phyloP scores from a whole-genome alignment of 2,113 vertebrate genomes.

The Anarhynchus alexandrinus region DNA sequence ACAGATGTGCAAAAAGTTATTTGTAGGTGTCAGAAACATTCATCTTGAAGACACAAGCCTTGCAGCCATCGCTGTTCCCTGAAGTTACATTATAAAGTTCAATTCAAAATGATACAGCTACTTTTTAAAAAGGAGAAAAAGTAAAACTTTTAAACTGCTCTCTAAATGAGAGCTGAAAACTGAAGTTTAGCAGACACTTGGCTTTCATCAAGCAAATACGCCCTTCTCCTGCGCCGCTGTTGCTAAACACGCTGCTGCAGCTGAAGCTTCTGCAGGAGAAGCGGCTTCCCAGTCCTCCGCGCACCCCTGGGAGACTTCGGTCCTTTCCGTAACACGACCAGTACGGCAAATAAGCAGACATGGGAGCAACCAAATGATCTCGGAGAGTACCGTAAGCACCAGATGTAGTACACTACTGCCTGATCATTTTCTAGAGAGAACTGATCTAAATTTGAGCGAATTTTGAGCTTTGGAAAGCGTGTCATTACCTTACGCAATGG shows the following conservation, averaged over 20 bases:
- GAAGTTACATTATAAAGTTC: not conserved
- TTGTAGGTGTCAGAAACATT: not conserved
- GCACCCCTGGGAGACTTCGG: accelerated
- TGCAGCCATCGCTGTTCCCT: not conserved
- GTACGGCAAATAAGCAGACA: not conserved
- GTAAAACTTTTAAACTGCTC: not conserved
- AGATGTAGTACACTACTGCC: not conserved
- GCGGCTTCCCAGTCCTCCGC: not conserved
- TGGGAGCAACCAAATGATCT: not conserved
- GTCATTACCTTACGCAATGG: not conserved
- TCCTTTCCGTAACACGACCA: not conserved
- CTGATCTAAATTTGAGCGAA: accelerated
- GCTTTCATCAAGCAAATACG: not conserved
- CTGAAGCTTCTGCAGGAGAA: not conserved
- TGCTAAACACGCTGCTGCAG: not conserved
- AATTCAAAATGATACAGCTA: not conserved
- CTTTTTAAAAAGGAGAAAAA: not conserved
- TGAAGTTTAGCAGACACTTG: not conserved
- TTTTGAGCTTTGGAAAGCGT: not conserved
- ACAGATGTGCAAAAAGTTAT: not conserved
- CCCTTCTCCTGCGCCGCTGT: not conserved
- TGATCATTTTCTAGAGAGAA: not conserved
- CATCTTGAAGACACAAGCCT: not conserved
- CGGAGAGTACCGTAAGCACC: not conserved
- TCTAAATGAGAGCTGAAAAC: not conserved